Conservation (phyloP, 2,797 vertebrate genomes). For the Enteromius viviparus region DNA sequence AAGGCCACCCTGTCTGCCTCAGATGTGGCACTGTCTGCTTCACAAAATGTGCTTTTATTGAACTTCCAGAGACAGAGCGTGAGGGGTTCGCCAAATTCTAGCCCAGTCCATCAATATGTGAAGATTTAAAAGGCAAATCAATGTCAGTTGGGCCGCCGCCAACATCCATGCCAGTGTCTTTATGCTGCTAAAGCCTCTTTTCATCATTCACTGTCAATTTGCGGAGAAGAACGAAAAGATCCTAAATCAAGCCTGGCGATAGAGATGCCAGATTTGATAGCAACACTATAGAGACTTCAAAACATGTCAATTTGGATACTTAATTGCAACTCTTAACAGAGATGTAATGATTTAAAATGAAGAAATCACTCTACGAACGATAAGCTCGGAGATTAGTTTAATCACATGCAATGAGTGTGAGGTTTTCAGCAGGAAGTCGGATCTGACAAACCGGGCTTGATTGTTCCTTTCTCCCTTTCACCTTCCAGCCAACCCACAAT, state of each 20-base stretch:
- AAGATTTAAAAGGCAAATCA: conserved; percentile 74
- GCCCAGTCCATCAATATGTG: conserved; percentile 69
- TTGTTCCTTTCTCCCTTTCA: not conserved
- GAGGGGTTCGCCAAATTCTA: conserved; percentile 47
- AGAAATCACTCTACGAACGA: conserved; percentile 3
- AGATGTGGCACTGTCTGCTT: conserved; percentile 29
- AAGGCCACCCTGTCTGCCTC: conserved; percentile 31
- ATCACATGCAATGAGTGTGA: not conserved
- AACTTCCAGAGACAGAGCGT: conserved; percentile 48
- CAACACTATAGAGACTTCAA: conserved; percentile 54
- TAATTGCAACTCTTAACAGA: not conserved
- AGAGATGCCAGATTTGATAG: conserved; percentile 67
- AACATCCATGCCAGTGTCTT: conserved; percentile 69
- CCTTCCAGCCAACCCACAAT: not conserved
- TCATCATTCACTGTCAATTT: conserved; percentile 73
- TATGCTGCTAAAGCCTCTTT: conserved; percentile 66
- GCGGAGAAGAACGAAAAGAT: conserved; percentile 67
- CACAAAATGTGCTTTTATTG: conserved; percentile 46
- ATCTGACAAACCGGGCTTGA: conserved; percentile 12
- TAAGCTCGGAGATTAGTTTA: not conserved
- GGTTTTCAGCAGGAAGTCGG: not conserved
- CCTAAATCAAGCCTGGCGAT: conserved; percentile 69
- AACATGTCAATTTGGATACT: not conserved
- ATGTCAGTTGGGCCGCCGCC: conserved; percentile 67
- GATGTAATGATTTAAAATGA: conserved; percentile 24